Base-by-base conservation (phyloP, 2,797 vertebrate species). In the Potorous gilbertii region DNA sequence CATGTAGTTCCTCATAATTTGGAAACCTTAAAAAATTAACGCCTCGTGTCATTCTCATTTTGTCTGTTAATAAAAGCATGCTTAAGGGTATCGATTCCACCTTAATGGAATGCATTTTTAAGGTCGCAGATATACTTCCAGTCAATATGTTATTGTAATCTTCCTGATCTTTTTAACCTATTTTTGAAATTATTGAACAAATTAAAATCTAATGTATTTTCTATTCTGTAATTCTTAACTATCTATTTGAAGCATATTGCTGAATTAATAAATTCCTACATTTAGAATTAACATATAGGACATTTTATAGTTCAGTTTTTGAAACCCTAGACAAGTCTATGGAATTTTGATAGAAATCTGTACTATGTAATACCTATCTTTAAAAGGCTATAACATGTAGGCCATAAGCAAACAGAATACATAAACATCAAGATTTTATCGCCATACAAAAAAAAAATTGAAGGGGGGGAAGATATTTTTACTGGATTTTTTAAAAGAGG, bases 1-100 rank as follows among this genome's bases (percentile, higher is more conserved):
- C 66, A 96, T 62, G 11, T 95, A 13, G 91, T 66, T 95, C 54
- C 55, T 96, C 54, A 94, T 96, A 96, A 93, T 93, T 96, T 93
- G 94, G 94, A 94, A 96, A 94, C 62, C 54, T 40, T 46, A 55
- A 94, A 96, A 94, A 95, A 93, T 55, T 95, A 59, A 96, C 40
- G 92, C 90, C 56, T 94, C 59, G 52, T 21, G 8, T 90, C 91
- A 62, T 94, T 56, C 59, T 18, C 0, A 59, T 93, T 94, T 95
- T 96, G 90, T 94, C 34, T 91, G 55, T 90, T 55, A 90, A 55
- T 21, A 46, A 96, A 96, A 74, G 1, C 24, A 92, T 55, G 92
- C 27, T 93, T 52, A 40, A 90, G 52, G 92, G 87, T 14, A 93
- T 93, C 55, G 95, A 59, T n/a, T 90, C 94, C n/a, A 96, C 5